Percentiles rank a stretch among this genome's conserved stretches.
Conservation (phyloP, 2,888 invertebrate species). For the Epirrhoe alternata region DNA sequence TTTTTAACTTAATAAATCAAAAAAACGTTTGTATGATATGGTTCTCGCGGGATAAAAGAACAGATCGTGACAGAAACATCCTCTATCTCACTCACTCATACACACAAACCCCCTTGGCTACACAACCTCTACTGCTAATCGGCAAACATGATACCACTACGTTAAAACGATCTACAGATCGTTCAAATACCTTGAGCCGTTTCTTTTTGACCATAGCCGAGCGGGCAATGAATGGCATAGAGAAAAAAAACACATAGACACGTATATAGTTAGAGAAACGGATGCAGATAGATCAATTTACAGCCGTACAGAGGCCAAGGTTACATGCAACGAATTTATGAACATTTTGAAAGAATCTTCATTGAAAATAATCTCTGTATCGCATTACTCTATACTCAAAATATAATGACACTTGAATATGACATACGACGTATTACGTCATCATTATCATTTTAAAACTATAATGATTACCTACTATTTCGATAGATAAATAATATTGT, state of each 20-base stretch:
- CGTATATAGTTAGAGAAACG: slow-evolving; percentile 86
- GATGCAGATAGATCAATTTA: slow-evolving; percentile 72
- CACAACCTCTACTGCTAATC: slow-evolving; percentile 81
- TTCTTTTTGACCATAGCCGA: slow-evolving; percentile 86
- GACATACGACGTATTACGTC: too few relatives aligned
- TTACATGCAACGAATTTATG: background rate
- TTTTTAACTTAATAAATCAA: too few relatives aligned
- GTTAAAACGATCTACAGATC: slow-evolving; percentile 51
- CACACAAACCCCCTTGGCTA: slow-evolving; percentile 85
- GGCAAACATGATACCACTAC: slow-evolving; percentile 77
- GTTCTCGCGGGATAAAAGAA: background rate
- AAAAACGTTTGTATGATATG: background rate
- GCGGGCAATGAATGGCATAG: slow-evolving; percentile 88
- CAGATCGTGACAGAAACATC: slow-evolving; percentile 59
- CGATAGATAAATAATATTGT: too few relatives aligned
- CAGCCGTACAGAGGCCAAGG: slow-evolving; percentile 18
- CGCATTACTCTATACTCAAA: too few relatives aligned
- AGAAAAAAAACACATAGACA: slow-evolving; percentile 89
- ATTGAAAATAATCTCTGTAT: too few relatives aligned
- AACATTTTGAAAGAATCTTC: too few relatives aligned
- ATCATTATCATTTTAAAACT: too few relatives aligned
- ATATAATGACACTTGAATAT: too few relatives aligned
- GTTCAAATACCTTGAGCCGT: slow-evolving; percentile 81
- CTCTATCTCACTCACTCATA: slow-evolving; percentile 64
- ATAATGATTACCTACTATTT: too few relatives aligned